Base-by-base conservation (phyloP, 2,888 invertebrate species). In the Rapana venosa region DNA sequence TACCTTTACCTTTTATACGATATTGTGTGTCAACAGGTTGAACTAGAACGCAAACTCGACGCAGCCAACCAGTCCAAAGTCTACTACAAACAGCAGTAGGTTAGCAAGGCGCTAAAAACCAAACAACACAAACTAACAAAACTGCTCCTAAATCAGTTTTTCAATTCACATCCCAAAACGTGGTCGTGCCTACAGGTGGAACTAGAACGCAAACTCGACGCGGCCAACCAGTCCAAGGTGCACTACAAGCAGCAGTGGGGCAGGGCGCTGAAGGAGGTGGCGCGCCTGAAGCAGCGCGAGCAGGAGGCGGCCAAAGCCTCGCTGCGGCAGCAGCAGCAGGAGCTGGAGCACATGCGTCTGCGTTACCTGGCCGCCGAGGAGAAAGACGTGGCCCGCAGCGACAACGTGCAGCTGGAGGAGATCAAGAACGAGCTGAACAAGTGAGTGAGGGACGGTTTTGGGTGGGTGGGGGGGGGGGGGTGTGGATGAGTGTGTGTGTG, bases 71-170 rank as follows among this genome's bases (percentile, higher is more conserved):
- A 96, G 91, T 96, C 96, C 6, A 96, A 96, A 93, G 93, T 95
- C 17, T 96, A 96, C 92, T 96, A 96, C 93, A 96, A 96, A 92
- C 96, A 96, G 91, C 96, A 96, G 93, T 96, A 96, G 96, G 96
- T 1, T 1, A 4, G 95, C 0, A 92, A 95, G 81, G 96, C 96
- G 0, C 93, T 96, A 81, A 96, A 96, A 90, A 96, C 47, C 47
- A 61, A 61, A 8, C 15, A 61, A 22, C 13, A 13, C 61, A 61
- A 61, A 15, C 2, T 22, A 61, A 61, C 61, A 61, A 15, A 61
- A 61, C 61, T 47, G 47, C 47, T 47, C 47, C 47, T 47, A 47
- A 47, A 47, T 47, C 8, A 5, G n/a, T n/a, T 47, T 47, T 47
- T 47, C 4, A 5, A 47, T 47, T 8, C 47, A 61, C 15, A 13